Conservation (phyloP, 2,888 invertebrate species). For the Marasmarcha lunaedactyla region DNA sequence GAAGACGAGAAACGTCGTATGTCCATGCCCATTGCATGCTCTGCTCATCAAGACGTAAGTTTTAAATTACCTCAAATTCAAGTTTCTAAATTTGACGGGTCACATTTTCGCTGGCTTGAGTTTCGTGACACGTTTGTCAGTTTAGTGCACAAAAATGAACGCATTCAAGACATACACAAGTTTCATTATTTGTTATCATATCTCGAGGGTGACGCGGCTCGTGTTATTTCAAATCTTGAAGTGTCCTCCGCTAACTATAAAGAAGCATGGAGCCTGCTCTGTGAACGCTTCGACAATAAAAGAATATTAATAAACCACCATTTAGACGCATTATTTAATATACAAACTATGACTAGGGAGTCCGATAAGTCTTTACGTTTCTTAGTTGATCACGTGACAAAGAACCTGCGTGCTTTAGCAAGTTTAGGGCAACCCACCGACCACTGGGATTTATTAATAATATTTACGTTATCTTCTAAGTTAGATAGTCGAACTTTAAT, state of each 20-base stretch:
- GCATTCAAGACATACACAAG: conserved; percentile 10
- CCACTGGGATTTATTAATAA: conserved; percentile 12
- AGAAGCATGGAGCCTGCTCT: conserved; percentile 12
- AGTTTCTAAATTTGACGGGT: conserved; percentile 11
- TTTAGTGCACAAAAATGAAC: conserved; percentile 10
- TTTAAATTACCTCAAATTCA: conserved; percentile 11
- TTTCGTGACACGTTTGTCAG: conserved; percentile 12
- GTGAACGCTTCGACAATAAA: conserved; percentile 13
- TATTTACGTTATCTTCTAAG: conserved; percentile 12
- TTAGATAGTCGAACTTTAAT: conserved; percentile 9
- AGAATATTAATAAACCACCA: conserved; percentile 13
- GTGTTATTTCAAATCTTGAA: conserved; percentile 12
- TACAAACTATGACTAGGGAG: conserved; percentile 9
- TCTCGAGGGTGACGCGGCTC: conserved; percentile 12
- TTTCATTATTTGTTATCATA: conserved; percentile 13
- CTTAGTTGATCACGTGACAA: conserved; percentile 15
- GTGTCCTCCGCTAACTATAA: conserved; percentile 11
- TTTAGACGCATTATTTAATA: conserved; percentile 10
- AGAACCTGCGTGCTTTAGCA: conserved; percentile 16
- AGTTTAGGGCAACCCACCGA: conserved; percentile 14
- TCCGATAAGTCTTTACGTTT: conserved; percentile 12
- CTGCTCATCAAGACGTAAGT: conserved; percentile 4
- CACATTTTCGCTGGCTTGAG: conserved; percentile 12
- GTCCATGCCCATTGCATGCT: conserved; percentile 4
- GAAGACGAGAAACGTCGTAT: conserved; percentile 3